Percentiles rank a stretch among this genome's conserved stretches.
phyloP scores from a whole-genome alignment of 35 echinoderm and acorn worm species.

The Nesometra sesokonis region DNA sequence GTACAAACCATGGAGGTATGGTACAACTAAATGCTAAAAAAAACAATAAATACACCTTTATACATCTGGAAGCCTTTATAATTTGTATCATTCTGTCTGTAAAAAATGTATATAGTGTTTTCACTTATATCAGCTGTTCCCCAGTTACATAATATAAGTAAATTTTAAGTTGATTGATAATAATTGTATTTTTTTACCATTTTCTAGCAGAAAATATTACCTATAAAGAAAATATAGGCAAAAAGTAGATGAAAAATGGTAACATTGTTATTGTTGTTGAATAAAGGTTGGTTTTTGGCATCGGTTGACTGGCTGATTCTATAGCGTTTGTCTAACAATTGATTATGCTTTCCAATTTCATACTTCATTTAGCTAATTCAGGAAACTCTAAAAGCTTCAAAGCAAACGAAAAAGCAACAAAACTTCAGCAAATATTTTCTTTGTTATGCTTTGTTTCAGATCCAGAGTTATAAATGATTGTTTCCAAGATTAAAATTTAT shows the following conservation, averaged over 20 bases:
- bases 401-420: neutral
- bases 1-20: too few relatives aligned
- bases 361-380: neutral
- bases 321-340: neutral
- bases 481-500: neutral
- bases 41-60: too few relatives aligned
- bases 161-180: too few relatives aligned
- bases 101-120: too few relatives aligned
- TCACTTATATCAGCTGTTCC: too few relatives aligned
- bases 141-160: too few relatives aligned
- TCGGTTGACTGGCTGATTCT: neutral
- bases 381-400: neutral
- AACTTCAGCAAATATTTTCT: neutral
- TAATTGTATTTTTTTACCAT: too few relatives aligned
- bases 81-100: too few relatives aligned
- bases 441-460: neutral
- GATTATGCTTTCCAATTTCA: neutral
- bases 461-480: neutral
- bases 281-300: neutral
- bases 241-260: neutral
- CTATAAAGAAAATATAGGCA: too few relatives aligned
- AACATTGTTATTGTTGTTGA: neutral
- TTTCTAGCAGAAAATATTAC: too few relatives aligned
- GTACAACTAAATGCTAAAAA: too few relatives aligned
- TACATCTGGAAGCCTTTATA: too few relatives aligned